Conservation (phyloP, 2,797 vertebrate genomes). For the Odontamblyopus lacepedii region DNA sequence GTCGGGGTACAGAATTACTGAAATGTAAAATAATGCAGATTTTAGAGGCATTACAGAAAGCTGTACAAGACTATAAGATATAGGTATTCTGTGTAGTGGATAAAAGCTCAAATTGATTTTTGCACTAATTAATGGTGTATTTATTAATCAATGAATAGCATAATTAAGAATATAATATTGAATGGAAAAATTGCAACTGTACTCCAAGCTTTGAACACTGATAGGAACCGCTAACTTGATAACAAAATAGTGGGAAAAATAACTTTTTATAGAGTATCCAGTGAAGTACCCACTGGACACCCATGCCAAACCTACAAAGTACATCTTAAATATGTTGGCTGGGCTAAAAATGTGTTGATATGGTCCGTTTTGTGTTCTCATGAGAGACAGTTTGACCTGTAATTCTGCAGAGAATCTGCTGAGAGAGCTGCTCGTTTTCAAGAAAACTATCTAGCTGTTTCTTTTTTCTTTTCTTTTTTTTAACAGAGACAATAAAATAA, state of each 20-base stretch:
- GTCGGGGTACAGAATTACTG: too few species aligned
- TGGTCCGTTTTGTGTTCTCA: background rate
- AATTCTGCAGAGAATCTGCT: background rate
- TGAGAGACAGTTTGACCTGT: constrained; percentile 1
- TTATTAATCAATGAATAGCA: too few species aligned
- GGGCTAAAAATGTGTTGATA: constrained; percentile 1
- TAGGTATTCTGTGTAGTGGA: too few species aligned
- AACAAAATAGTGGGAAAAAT: background rate
- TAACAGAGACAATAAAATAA: too few species aligned
- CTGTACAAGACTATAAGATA: too few species aligned
- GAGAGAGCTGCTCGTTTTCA: background rate
- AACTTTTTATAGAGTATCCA: background rate
- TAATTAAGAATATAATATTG: too few species aligned
- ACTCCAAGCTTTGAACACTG: background rate
- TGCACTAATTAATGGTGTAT: too few species aligned
- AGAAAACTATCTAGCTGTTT: background rate
- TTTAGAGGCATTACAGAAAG: too few species aligned
- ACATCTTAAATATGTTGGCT: background rate
- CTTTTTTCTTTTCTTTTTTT: too few species aligned
- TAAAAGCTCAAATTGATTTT: too few species aligned
- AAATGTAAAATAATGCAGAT: too few species aligned
- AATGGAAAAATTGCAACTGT: background rate
- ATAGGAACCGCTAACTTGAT: background rate
- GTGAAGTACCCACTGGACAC: background rate
- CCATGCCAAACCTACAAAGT: background rate